phyloP scores from a whole-genome alignment of 2,888 invertebrate genomes.

The Sinhomidia bicolor region DNA sequence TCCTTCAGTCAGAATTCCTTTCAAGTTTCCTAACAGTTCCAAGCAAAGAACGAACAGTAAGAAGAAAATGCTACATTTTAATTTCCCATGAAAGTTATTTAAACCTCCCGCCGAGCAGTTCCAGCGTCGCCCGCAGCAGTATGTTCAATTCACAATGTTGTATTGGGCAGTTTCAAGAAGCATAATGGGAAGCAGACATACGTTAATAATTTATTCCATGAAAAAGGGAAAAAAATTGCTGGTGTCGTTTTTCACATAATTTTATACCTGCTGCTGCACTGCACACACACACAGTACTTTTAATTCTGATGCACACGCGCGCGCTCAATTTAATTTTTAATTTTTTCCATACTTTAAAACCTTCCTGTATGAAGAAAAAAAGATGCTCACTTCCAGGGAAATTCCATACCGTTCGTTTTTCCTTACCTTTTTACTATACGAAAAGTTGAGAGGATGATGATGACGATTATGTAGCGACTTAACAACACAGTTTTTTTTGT shows the following conservation, averaged over 20 bases:
- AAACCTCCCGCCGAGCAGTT: constrained; percentile 1
- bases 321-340: constrained; percentile 17
- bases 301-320: background rate
- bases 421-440: constrained; percentile 47
- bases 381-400: constrained; percentile 48
- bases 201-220: background rate
- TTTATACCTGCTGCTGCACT: background rate
- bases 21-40: background rate
- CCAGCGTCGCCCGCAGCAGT: background rate
- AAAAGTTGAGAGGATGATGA: constrained; percentile 41
- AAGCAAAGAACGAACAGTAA: background rate
- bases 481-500: constrained; percentile 39
- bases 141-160: too few species aligned
- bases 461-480: background rate
- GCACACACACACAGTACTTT: background rate
- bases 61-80: constrained; percentile 42
- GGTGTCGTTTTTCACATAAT: constrained; percentile 35
- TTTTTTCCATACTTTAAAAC: background rate
- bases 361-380: too few species aligned
- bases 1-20: background rate
- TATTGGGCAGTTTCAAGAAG: background rate
- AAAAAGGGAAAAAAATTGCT: constrained; percentile 22
- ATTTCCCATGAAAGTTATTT: constrained; percentile 58
- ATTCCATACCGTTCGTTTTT: constrained; percentile 45
- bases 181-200: background rate